Conservation (phyloP, 2,113 vertebrate genomes). For the Microtus ochrogaster region DNA sequence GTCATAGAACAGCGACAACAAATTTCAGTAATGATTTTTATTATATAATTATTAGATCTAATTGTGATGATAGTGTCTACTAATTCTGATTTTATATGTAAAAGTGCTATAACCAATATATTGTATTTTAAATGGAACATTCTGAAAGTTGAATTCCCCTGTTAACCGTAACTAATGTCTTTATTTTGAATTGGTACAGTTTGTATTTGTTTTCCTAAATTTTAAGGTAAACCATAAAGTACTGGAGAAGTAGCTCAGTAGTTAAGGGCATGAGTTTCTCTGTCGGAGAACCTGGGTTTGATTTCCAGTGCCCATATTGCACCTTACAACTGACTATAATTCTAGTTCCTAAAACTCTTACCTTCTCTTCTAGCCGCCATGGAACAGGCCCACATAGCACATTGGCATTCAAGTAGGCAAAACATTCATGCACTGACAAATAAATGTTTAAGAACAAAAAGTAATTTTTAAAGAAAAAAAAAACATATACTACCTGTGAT, state of each 20-base stretch:
- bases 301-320: background rate
- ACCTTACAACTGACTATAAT: background rate
- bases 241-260: background rate
- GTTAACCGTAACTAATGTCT: background rate
- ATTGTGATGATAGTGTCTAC: background rate
- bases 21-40: background rate
- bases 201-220: background rate
- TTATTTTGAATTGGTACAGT: background rate
- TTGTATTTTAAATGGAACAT: background rate
- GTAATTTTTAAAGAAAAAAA: background rate
- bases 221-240: background rate
- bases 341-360: background rate
- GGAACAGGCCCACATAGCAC: background rate
- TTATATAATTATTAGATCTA: background rate
- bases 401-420: background rate
- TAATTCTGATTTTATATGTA: background rate
- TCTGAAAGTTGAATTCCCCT: background rate
- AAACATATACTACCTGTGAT: background rate
- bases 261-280: background rate
- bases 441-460: background rate
- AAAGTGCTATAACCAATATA: background rate
- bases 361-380: accelerated
- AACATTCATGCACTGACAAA: background rate
- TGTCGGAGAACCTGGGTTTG: background rate
- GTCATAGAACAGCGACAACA: background rate